phyloP scores from a whole-genome alignment of 2,113 vertebrate species.

The Gnathonemus longibarbis region DNA sequence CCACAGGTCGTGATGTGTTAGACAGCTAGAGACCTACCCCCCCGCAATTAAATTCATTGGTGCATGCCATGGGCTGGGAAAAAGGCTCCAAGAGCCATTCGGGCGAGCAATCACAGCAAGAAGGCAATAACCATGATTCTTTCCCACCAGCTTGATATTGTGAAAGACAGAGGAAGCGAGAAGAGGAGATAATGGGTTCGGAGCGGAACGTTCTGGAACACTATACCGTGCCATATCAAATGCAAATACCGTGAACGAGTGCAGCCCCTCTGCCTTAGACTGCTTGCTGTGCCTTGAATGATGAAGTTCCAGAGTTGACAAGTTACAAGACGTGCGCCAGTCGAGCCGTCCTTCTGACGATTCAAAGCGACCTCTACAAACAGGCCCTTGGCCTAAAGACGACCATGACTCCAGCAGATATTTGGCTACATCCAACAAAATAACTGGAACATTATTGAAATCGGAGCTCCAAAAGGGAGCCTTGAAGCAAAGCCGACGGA shows the following conservation, averaged over 20 bases:
- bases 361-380: not conserved
- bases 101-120: not conserved
- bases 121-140: slow-evolving; percentile 6
- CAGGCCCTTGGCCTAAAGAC: not conserved
- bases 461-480: not conserved
- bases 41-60: not conserved
- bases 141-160: not conserved
- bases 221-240: not conserved
- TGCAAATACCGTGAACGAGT: not conserved
- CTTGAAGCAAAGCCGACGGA: not conserved
- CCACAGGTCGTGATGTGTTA: not conserved
- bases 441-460: not conserved
- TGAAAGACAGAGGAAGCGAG: not conserved
- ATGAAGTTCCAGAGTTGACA: not conserved
- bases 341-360: not conserved
- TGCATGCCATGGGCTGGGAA: slow-evolving; percentile 4
- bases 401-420: not conserved
- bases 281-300: not conserved
- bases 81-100: not conserved
- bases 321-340: not conserved
- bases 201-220: not conserved
- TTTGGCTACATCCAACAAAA: not conserved
- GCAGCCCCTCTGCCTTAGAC: not conserved
- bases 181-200: not conserved
- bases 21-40: not conserved